Evolutionary conservation across 2,797 vertebrate genomes (phyloP), one percentile per base, ranked within the genome.

Genomic region (Mus minutoides): DNA sequence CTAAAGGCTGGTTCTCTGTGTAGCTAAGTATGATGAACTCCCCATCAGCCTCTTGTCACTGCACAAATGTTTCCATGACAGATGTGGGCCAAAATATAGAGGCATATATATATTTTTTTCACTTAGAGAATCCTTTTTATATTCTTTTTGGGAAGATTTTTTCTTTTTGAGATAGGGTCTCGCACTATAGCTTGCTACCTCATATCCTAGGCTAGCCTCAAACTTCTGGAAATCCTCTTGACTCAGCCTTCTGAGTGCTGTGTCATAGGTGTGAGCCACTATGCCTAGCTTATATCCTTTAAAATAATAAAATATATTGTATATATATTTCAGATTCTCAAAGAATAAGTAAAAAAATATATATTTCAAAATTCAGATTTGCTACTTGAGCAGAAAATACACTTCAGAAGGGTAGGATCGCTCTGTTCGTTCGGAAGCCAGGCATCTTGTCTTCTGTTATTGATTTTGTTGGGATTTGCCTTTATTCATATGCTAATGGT

Each of bases 361-460:
- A 52, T 43, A 43, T 56, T 75, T 31, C n/a, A 75, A 89, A 90
- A 92, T 76, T 69, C 87, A 43, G 19, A 56, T 87, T 56, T 94
- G 43, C 26, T 52, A 10, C 34, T 77, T 77, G 37, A 95, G 56
- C 43, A 83, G 54, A 95, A 88, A 77, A 46, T 76, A 77, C 22
- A 40, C 21, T 92, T 56, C 75, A 24, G 43, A 83, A 69, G 71
- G 5, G 5, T 76, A 87, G 69, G 8, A 29, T n/a, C 58, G 14
- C 31, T 64, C 7, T 75, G 21, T 83, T 22, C 34, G 21, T 83
- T 22, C 34, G 62, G 31, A 83, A 46, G 8, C 54, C 40, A 37
- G 34, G 37, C n/a, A 10, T 34, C 54, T 40, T 90, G n/a, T 93
- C 14, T 67, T 85, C 43, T 92, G 3, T 84, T 92, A 69, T 34